These are phyloP conservation scores for Dexiosoma caninum DNA, from an alignment of 2,888 invertebrate genomes.

Conservation along the genomic window DNA sequence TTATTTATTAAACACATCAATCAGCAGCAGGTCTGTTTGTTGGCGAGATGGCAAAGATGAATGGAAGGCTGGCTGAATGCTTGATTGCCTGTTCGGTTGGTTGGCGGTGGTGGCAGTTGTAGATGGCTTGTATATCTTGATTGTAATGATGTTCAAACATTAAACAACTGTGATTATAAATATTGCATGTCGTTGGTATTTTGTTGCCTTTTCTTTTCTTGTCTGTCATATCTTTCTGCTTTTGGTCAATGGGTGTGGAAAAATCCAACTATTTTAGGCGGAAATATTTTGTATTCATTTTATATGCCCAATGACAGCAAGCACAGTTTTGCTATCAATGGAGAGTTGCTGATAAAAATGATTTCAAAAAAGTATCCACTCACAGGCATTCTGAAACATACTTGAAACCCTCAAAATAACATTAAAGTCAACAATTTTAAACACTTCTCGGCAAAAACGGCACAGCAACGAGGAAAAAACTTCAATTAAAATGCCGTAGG, in stretches of 20 bases:
- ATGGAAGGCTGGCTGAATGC: constrained; percentile 21
- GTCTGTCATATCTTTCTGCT: background rate
- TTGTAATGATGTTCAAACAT: constrained; percentile 57
- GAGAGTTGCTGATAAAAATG: background rate
- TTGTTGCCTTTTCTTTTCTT: background rate
- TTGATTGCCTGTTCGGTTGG: constrained; percentile 37
- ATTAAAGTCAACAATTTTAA: constrained; percentile 45
- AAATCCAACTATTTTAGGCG: constrained; percentile 42
- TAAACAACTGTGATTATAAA: constrained; percentile 63
- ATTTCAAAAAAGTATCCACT: too few relatives aligned
- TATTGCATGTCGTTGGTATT: constrained; percentile 33
- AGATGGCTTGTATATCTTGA: constrained; percentile 39
- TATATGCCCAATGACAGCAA: constrained; percentile 38
- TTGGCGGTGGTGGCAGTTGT: constrained; percentile 53
- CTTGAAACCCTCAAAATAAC: constrained; percentile 37
- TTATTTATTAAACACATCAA: constrained; percentile 64
- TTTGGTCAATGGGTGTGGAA: constrained; percentile 48
- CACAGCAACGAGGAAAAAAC: too few relatives aligned
- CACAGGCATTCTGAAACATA: background rate
- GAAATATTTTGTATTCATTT: constrained; percentile 33
- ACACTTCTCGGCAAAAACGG: constrained; percentile 36
- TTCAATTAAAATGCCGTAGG: constrained; percentile 62
- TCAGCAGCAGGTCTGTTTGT: constrained; percentile 59
- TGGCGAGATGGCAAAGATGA: constrained; percentile 28
- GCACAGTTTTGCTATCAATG: background rate